phyloP scores from a whole-genome alignment of 2,888 invertebrate species.

The Endotricha flammealis region DNA sequence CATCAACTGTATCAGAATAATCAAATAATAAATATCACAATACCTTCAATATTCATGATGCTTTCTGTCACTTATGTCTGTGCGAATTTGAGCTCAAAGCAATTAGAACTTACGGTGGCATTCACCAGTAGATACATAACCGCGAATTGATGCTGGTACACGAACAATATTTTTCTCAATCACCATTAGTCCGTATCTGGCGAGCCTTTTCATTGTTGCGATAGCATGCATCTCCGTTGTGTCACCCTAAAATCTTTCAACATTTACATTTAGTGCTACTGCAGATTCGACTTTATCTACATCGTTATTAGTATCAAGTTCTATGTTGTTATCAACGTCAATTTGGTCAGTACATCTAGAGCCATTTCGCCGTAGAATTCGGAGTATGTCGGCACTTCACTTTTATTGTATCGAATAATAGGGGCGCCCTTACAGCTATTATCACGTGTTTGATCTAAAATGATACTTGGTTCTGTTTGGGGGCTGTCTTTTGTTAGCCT shows the following conservation, averaged over 20 bases:
- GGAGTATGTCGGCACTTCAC: slow-evolving; percentile 77
- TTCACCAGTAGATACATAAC: slow-evolving; percentile 42
- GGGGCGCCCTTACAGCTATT: slow-evolving; percentile 76
- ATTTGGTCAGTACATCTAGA: slow-evolving; percentile 41
- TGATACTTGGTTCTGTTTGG: slow-evolving; percentile 58
- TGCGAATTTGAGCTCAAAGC: slow-evolving; percentile 5
- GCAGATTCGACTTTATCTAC: slow-evolving; percentile 25
- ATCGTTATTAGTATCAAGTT: slow-evolving; percentile 6
- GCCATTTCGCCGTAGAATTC: slow-evolving; percentile 67
- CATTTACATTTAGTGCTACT: slow-evolving; percentile 20
- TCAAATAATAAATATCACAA: slow-evolving; percentile 64
- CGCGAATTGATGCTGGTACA: slow-evolving; percentile 60
- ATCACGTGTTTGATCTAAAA: slow-evolving; percentile 79
- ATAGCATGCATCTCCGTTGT: slow-evolving; percentile 42
- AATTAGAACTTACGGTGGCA: slow-evolving; percentile 8
- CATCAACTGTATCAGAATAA: slow-evolving; percentile 48
- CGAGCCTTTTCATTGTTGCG: slow-evolving; percentile 56
- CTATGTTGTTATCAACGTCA: slow-evolving; percentile 3
- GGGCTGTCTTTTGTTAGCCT: slow-evolving; percentile 17
- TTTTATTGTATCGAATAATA: slow-evolving; percentile 79
- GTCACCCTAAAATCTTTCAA: slow-evolving; percentile 52
- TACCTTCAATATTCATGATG: slow-evolving; percentile 77
- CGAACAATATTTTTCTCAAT: slow-evolving; percentile 75
- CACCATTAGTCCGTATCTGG: slow-evolving; percentile 76
- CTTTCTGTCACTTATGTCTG: slow-evolving; percentile 2